Conservation (phyloP, 2,113 vertebrate species). For the Eidolon helvum region DNA sequence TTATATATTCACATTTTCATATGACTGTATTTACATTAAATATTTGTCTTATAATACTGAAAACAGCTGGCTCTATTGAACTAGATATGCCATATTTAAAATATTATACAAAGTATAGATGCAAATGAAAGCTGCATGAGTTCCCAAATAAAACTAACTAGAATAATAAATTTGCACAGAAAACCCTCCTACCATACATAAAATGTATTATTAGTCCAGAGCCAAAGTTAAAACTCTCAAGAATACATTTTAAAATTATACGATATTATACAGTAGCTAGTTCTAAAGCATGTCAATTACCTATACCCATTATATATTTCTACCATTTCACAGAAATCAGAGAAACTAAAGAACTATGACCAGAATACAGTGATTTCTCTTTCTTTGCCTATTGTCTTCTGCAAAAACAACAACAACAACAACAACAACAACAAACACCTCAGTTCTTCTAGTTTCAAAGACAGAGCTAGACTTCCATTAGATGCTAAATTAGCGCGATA, state of each 20-base stretch:
- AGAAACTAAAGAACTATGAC: neutral
- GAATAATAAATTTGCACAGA: neutral
- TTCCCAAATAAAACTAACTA: neutral
- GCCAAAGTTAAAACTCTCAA: neutral
- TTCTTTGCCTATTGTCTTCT: neutral
- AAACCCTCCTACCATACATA: neutral
- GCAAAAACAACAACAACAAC: too few relatives aligned
- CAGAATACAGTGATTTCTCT: neutral
- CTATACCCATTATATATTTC: neutral
- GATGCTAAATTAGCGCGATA: neutral
- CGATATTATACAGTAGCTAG: neutral
- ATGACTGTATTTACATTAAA: neutral
- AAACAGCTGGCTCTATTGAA: neutral
- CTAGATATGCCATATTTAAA: neutral
- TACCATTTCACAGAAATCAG: neutral
- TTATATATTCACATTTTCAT: neutral
- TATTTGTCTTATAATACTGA: neutral
- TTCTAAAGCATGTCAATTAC: neutral
- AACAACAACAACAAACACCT: neutral
- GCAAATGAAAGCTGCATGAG: slow-evolving; percentile 10
- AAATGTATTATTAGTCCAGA: neutral
- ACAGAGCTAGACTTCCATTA: neutral
- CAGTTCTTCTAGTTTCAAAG: neutral
- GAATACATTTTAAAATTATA: neutral
- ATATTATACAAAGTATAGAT: neutral